Evolutionary conservation across 1,140 invertebrate genomes (phyloP), one percentile per base, ranked within the genome.

Genomic region (Sipha flava): DNA sequence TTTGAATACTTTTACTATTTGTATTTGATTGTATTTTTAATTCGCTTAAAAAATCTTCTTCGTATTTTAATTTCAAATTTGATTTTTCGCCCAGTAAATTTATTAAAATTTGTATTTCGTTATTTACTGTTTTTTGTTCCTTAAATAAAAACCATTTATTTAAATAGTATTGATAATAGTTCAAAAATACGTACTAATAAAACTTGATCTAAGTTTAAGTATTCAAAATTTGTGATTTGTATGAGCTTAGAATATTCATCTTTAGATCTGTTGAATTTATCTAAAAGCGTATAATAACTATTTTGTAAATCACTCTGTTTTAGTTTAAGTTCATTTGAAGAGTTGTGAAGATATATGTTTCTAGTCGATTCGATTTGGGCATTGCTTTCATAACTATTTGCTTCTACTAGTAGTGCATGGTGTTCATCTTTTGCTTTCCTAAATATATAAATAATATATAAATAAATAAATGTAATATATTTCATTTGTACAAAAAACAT

Each of bases 341-440:
- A 37, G 1, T 23, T 77, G 2, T 18, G 2, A 40, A 77, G 49
- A 57, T 57, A 31, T 16, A 57, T 45, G 29, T 77, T 77, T 57
- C 43, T 77, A 12, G 26, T 29, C 23, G 43, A 54, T 57, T 77
- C 49, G 12, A 57, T 31, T 57, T 59, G 52, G 3, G 16, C 26
- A 77, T 34, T 77, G 5, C 34, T 29, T 77, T 77, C 57, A 9
- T 77, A 77, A 23, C 49, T 77, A 1, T 77, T 77, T 0, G 52
- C 49, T 59, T 77, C 72, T 14, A 77, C 23, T 77, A 77, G 37
- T 26, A 77, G 26, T 54, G 31, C 43, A 12, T 54, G 14, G 26
- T 77, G 37, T 29, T 57, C 34, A 77, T 77, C 40, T 77, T 77
- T 77, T 18, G 49, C 72, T 40, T 77, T 52, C 37, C 72, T 77